Evolutionary conservation across 1,140 invertebrate genomes (phyloP).

Genomic region (Solenopsis invicta): DNA sequence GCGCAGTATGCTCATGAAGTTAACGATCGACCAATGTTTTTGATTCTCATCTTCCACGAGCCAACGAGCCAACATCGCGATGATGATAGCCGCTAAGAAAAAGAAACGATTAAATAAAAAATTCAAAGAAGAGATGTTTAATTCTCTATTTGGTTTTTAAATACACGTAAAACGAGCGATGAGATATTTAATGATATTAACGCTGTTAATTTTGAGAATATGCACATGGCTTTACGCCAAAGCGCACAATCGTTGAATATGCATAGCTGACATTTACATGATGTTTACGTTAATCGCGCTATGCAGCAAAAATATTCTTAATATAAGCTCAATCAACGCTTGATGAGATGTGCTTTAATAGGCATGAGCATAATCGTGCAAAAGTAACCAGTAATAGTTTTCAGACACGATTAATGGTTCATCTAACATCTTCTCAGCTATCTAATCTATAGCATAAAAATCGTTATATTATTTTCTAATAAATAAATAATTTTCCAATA

Average conservation of each 20-base stretch:
- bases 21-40: constrained; percentile 36
- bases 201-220: constrained; percentile 18
- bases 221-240: neutral
- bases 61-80: neutral
- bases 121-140: neutral
- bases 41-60: neutral
- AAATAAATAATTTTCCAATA: neutral
- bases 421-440: no score
- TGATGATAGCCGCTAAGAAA: neutral
- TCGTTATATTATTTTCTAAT: neutral
- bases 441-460: neutral
- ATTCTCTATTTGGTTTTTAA: constrained; percentile 1
- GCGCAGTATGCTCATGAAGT: constrained; percentile 10
- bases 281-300: constrained; percentile 51
- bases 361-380: neutral
- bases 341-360: constrained; percentile 16
- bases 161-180: constrained; percentile 1
- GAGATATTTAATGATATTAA: constrained; percentile 9
- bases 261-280: constrained; percentile 53
- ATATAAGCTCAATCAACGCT: constrained; percentile 32
- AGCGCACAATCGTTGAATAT: constrained; percentile 43
- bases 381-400: neutral
- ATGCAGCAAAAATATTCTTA: constrained; percentile 51
- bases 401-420: neutral
- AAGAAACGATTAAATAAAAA: neutral